Base-by-base conservation (phyloP, 1,140 invertebrate genomes). In the Drosophila orosa region DNA sequence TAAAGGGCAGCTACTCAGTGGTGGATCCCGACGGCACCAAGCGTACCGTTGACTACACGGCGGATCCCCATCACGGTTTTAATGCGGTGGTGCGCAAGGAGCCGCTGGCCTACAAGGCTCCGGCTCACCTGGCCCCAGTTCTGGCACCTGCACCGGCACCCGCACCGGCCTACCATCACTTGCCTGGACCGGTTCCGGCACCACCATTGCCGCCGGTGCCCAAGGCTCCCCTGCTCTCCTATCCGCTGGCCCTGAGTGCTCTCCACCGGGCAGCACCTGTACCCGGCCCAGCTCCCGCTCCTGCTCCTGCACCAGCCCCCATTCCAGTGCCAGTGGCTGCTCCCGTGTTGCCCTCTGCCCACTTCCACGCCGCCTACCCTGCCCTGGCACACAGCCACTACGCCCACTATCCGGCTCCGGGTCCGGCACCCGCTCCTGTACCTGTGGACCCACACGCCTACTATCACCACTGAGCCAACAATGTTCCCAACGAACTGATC, bases 41-140 rank as follows among this genome's bases (percentile, higher is more conserved):
- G 56, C 93, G 95, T 68, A 94, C 94, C 24, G 95, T 95, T 1
- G 94, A 95, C 74, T 95, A 95, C 91, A 95, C 94, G 5, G 94
- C 94, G 31, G 94, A 94, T 87, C 92, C 93, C 3, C 91, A 92
- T 54, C 77, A 92, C 58, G 91, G 92, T 48, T 92, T 92, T 33
- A 93, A 93, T 80, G 93, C 93, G 6, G 92, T 93, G 10, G 93
- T 93, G 3, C 92, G 93, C 55, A 93, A 92, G 72, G 90, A 89
- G 57, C 92, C 91, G 25, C 73, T 92, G 55, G 90, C 90, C n/a
- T 90, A 91, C 44, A 92, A 92, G 59, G 65, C 65, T 74, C 87
- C 39, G 50, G 76, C 22, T 72, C 91, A 19, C 69, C 85, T 31
- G 22, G 65, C 44, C n/a, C 65, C 65, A 8, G 60, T 27, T 3